Evolutionary conservation across 2,113 vertebrate species (phyloP).

Genomic region (Noturus placidus): DNA sequence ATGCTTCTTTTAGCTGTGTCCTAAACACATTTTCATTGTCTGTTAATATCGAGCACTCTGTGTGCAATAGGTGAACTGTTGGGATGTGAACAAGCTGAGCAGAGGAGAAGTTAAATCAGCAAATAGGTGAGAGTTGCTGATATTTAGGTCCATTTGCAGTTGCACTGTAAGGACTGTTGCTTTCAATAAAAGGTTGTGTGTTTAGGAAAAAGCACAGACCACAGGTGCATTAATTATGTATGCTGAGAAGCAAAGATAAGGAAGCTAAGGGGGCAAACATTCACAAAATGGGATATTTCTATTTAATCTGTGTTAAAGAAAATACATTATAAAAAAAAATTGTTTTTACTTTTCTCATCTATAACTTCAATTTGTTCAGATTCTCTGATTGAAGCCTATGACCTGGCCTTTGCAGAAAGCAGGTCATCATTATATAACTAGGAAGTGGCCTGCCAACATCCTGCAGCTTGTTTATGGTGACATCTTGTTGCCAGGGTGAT

Average conservation of each 20-base stretch:
- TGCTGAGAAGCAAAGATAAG: constrained; percentile 21
- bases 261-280: neutral
- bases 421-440: constrained; percentile 68
- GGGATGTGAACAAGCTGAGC: constrained; percentile 43
- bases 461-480: constrained; percentile 74
- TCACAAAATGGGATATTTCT: neutral
- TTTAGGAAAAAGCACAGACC: neutral
- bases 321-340: too few species aligned
- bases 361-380: constrained; percentile 42
- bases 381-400: constrained; percentile 49
- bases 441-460: constrained; percentile 68
- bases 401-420: constrained; percentile 58
- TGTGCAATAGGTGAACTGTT: constrained; percentile 55
- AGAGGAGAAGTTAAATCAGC: constrained; percentile 28
- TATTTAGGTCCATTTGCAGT: constrained; percentile 44
- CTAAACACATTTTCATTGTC: constrained; percentile 44
- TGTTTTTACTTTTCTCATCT: constrained; percentile 48
- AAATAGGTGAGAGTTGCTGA: constrained; percentile 44
- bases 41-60: constrained; percentile 17
- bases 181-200: constrained; percentile 37
- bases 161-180: constrained; percentile 24
- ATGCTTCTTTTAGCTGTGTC: constrained; percentile 52
- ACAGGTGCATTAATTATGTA: neutral
- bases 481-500: constrained; percentile 67
- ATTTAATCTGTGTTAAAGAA: constrained; percentile 7